Evolutionary conservation across 2,888 invertebrate genomes (phyloP), one percentile per base, ranked within the genome.

Genomic region (Thymelicus acteon): DNA sequence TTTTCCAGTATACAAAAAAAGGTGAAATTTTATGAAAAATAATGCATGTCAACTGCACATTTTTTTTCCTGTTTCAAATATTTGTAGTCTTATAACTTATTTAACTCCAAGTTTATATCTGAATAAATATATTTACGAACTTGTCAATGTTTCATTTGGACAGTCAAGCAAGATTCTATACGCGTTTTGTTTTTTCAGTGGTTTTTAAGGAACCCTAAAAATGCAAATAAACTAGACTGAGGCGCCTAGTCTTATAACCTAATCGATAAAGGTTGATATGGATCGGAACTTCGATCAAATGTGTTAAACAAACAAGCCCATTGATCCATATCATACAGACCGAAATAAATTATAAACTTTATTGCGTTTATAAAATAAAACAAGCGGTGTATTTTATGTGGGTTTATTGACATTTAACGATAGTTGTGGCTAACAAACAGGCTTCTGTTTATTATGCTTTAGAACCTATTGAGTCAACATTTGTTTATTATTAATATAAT

Each of bases 311-410:
- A 75, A 77, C 67, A 75, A 47, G 58, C 67, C 49, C 64, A 57
- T 62, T 75, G 75, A 76, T 74, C 77, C 71, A 69, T 74, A 75
- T 76, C 72, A 72, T 57, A 64, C 72, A 60, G 60, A 69, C 37
- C 31, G 57, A 60, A 67, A 72, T 71, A 67, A 71, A 63, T 44
- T 64, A 67, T 74, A 8, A 64, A 72, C 75, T 54, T 74, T 75
- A 77, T 77, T 72, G 58, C 39, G 52, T 63, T 73, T 72, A 71
- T 74, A 74, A 76, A 74, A 64, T 72, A 74, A 67, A 54, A 47
- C 57, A 31, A 57, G 37, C 57, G 57, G 57, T 37, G 57, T 57
- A 57, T 57, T 57, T 57, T 57, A 57, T 57, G 57, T 31, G 31
- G 37, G 57, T 57, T 57, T 57, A 57, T 57, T 57, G 57, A 57